Percentiles rank a stretch among this genome's conserved stretches.
Evolutionary conservation across 2,113 vertebrate species (phyloP).

Genomic region (Ceyx melanurus): DNA sequence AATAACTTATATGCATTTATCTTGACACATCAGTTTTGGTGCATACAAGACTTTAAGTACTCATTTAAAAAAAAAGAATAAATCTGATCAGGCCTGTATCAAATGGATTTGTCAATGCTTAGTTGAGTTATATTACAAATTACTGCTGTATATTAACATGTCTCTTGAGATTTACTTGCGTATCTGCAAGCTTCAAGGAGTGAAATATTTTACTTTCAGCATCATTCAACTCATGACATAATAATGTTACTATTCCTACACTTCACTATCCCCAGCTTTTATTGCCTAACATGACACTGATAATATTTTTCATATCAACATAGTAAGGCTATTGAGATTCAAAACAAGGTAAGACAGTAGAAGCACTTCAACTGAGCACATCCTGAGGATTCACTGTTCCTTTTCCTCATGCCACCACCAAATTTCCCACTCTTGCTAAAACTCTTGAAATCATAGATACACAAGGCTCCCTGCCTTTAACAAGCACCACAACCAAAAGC

Average conservation of each 20-base stretch:
- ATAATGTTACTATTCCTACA: not conserved
- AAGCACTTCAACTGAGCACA: not conserved
- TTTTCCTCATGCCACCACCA: not conserved
- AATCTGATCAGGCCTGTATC: slow-evolving; percentile 10
- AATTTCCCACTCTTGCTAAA: not conserved
- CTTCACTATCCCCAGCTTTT: not conserved
- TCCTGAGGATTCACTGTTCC: not conserved
- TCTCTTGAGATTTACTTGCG: slow-evolving; percentile 26
- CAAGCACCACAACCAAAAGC: not conserved
- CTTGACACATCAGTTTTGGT: slow-evolving; percentile 25
- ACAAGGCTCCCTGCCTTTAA: not conserved
- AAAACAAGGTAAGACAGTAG: not conserved
- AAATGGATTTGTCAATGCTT: slow-evolving; percentile 55
- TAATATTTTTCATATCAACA: accelerated
- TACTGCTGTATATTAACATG: slow-evolving; percentile 26
- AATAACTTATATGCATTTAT: slow-evolving; percentile 43
- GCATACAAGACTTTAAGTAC: not conserved
- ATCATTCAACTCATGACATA: not conserved
- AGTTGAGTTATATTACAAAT: slow-evolving; percentile 36
- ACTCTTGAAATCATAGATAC: not conserved
- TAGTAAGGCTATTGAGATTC: not conserved
- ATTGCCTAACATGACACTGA: not conserved
- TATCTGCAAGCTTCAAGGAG: not conserved
- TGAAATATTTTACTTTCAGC: not conserved
- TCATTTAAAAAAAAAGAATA: not conserved